These are phyloP conservation scores for Gari tellinella DNA, from an alignment of 2,888 invertebrate species.

Conservation along the genomic window DNA sequence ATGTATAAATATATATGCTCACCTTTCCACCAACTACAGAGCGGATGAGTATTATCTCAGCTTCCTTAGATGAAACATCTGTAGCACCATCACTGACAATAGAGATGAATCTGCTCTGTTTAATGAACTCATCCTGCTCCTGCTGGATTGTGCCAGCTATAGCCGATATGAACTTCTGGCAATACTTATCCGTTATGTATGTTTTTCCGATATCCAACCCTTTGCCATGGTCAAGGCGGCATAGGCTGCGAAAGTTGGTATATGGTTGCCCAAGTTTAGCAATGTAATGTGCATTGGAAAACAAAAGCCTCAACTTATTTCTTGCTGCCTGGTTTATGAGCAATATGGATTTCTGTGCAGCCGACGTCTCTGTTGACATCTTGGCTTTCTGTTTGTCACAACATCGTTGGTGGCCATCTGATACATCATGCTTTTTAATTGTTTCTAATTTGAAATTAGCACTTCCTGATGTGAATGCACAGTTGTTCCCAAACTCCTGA, in stretches of 20 bases:
- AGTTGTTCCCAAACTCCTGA: background rate
- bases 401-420: background rate
- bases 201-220: conserved; percentile 9
- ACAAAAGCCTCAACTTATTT: conserved; percentile 1
- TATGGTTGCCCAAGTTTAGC: conserved; percentile 11
- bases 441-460: too few species aligned
- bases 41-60: conserved; percentile 2
- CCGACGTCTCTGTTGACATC: too few species aligned
- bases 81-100: conserved; percentile 19
- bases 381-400: too few species aligned
- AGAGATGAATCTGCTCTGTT: conserved; percentile 7
- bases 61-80: conserved; percentile 10
- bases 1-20: too few species aligned
- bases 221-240: conserved; percentile 14
- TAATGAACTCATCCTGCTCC: conserved; percentile 4
- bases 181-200: conserved; percentile 8
- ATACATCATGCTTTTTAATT: too few species aligned
- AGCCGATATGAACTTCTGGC: conserved; percentile 11
- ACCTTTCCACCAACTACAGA: conserved; percentile 11
- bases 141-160: conserved; percentile 2
- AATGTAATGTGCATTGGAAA: conserved; percentile 16
- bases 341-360: background rate
- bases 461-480: too few species aligned
- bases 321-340: background rate
- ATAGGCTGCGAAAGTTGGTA: conserved; percentile 4